Conservation (phyloP, 1,140 invertebrate species). For the Drosophila teissieri region DNA sequence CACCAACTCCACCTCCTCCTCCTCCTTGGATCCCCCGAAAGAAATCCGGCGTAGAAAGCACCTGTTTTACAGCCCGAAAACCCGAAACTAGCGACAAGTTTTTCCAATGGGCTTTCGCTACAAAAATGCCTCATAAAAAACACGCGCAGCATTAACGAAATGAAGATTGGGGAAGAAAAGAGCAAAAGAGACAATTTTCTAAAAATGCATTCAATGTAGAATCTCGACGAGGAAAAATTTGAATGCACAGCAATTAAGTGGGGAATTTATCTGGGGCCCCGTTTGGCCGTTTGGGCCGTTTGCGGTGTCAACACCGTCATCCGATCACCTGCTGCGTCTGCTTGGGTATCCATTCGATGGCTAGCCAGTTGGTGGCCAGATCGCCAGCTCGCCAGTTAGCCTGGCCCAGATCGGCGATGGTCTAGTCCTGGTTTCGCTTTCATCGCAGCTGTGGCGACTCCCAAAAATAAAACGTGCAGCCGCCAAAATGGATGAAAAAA, state of each 20-base stretch:
- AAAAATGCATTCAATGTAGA: slow-evolving; percentile 62
- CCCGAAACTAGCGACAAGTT: slow-evolving; percentile 70
- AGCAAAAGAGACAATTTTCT: slow-evolving; percentile 43
- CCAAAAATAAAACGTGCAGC: slow-evolving; percentile 13
- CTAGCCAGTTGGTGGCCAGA: slow-evolving; percentile 28
- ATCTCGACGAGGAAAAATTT: slow-evolving; percentile 58
- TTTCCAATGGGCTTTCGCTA: slow-evolving; percentile 77
- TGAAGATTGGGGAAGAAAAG: slow-evolving; percentile 32
- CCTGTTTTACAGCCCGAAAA: slow-evolving; percentile 62
- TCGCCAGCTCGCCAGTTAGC: slow-evolving; percentile 22
- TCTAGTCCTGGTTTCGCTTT: slow-evolving; percentile 77
- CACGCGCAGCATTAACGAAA: slow-evolving; percentile 43
- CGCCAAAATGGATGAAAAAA: slow-evolving; percentile 7
- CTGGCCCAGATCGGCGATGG: slow-evolving; percentile 59
- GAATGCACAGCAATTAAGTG: slow-evolving; percentile 72
- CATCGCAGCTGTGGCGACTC: slow-evolving; percentile 19
- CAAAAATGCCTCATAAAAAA: slow-evolving; percentile 79
- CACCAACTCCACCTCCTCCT: slow-evolving; percentile 1
- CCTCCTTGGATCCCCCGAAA: slow-evolving; percentile 1
- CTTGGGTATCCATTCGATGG: slow-evolving; percentile 47
- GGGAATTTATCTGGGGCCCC: slow-evolving; percentile 62
- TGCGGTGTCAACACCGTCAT: slow-evolving; percentile 48
- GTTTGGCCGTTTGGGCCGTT: slow-evolving; percentile 10
- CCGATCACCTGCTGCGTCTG: slow-evolving; percentile 56
- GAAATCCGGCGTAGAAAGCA: slow-evolving; percentile 65